Percentiles rank a stretch among this genome's conserved stretches.
These are phyloP conservation scores for Zonitis immaculata DNA, from an alignment of 2,888 invertebrate genomes.

Conservation along the genomic window DNA sequence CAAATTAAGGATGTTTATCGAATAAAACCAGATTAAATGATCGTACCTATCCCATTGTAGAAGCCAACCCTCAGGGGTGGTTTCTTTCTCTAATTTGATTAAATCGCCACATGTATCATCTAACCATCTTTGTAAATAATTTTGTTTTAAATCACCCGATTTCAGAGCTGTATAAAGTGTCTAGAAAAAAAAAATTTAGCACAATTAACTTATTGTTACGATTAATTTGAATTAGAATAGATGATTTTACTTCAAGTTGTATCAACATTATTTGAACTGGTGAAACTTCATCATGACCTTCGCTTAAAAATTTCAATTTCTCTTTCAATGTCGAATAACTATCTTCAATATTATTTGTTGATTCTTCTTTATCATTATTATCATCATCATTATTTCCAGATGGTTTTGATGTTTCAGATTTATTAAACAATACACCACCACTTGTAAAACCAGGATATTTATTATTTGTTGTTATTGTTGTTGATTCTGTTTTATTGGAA, in stretches of 20 bases:
- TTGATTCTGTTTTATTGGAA: slow-evolving; percentile 32
- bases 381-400: slow-evolving; percentile 3
- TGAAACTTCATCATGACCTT: slow-evolving; percentile 53
- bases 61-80: slow-evolving; percentile 63
- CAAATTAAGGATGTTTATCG: not conserved
- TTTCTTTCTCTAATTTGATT: slow-evolving; percentile 59
- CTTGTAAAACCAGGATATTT: slow-evolving; percentile 42
- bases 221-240: no score
- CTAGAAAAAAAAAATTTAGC: slow-evolving; percentile 44
- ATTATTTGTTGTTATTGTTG: slow-evolving; percentile 23
- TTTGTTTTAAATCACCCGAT: slow-evolving; percentile 53
- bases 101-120: slow-evolving; percentile 57
- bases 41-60: slow-evolving; percentile 73
- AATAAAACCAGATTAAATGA: not conserved
- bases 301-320: slow-evolving; percentile 56
- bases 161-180: slow-evolving; percentile 62
- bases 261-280: slow-evolving; percentile 59
- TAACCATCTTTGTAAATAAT: slow-evolving; percentile 59
- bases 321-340: slow-evolving; percentile 51
- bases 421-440: slow-evolving; percentile 43
- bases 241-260: slow-evolving; percentile 55
- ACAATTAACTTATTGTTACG: no score
- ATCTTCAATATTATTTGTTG: slow-evolving; percentile 41
- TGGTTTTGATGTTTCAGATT: slow-evolving; percentile 33
- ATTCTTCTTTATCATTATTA: slow-evolving; percentile 23